Percentiles rank a stretch among this genome's conserved stretches.
phyloP scores from a whole-genome alignment of 2,113 vertebrate genomes.

The Sceloporus tristichus region DNA sequence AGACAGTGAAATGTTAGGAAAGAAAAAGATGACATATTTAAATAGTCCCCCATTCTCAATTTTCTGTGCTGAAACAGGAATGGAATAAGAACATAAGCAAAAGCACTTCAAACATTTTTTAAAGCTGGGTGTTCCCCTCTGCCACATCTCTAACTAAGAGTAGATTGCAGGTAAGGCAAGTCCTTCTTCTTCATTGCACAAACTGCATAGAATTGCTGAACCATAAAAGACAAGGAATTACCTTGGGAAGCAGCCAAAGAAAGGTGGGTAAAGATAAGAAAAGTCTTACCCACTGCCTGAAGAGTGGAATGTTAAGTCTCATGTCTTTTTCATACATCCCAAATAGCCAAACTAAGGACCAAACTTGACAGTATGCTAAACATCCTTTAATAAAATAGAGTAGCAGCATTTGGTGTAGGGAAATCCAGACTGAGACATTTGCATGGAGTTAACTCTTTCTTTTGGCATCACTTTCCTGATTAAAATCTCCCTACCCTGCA shows the following conservation, averaged over 20 bases:
- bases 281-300: background rate
- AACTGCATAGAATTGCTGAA: constrained; percentile 16
- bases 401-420: too few species aligned
- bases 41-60: too few species aligned
- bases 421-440: background rate
- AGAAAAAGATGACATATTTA: background rate
- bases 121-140: background rate
- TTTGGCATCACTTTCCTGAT: background rate
- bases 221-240: constrained; percentile 13
- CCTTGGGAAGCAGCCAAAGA: constrained; percentile 4
- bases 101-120: background rate
- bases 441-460: background rate
- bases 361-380: constrained; percentile 1
- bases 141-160: background rate
- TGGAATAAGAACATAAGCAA: background rate
- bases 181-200: background rate
- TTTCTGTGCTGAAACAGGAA: background rate
- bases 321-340: background rate
- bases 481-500: background rate
- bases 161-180: background rate
- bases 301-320: background rate
- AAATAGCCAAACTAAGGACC: background rate
- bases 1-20: background rate
- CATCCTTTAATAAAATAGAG: background rate
- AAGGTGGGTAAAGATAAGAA: background rate